Conservation (phyloP, 2,113 vertebrate genomes). For the Pitta sordida region DNA sequence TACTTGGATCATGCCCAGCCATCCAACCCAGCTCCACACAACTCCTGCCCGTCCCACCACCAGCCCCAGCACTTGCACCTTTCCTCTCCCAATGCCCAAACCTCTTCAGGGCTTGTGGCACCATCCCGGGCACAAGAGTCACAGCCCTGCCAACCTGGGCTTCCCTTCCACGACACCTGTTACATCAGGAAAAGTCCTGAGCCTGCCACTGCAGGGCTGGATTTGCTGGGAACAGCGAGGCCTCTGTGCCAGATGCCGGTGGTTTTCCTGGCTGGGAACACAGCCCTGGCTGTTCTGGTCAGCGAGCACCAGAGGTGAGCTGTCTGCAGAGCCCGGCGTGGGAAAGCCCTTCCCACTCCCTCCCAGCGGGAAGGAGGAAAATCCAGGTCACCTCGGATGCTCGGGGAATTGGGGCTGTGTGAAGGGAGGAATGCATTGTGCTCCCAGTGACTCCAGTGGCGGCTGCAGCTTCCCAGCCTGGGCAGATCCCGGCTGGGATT, state of each 20-base stretch:
- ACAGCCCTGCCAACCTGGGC: neutral
- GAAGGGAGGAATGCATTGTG: conserved; percentile 49
- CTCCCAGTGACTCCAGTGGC: neutral
- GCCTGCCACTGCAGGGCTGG: neutral
- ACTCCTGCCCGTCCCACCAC: neutral
- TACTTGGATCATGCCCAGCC: neutral
- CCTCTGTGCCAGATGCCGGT: neutral
- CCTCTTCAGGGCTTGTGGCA: neutral
- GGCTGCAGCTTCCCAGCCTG: neutral
- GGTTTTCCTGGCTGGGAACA: neutral
- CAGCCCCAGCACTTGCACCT: neutral
- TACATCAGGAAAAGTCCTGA: neutral
- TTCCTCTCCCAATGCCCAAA: neutral
- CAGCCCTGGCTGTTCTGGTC: neutral
- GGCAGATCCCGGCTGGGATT: neutral
- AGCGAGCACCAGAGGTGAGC: neutral
- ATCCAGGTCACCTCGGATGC: conserved; percentile 47
- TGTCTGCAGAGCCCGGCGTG: neutral
- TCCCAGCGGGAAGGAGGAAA: neutral
- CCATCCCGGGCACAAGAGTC: rapidly evolving
- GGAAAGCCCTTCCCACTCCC: conserved; percentile 32
- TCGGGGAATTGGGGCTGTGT: neutral
- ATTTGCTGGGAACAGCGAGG: neutral
- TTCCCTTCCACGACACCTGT: neutral
- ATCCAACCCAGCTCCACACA: neutral